A percentile compares a stretch with the other conserved stretches of the same genome.
These are phyloP conservation scores for Leptoclinus maculatus DNA, from an alignment of 2,797 vertebrate genomes.

Conservation along the genomic window DNA sequence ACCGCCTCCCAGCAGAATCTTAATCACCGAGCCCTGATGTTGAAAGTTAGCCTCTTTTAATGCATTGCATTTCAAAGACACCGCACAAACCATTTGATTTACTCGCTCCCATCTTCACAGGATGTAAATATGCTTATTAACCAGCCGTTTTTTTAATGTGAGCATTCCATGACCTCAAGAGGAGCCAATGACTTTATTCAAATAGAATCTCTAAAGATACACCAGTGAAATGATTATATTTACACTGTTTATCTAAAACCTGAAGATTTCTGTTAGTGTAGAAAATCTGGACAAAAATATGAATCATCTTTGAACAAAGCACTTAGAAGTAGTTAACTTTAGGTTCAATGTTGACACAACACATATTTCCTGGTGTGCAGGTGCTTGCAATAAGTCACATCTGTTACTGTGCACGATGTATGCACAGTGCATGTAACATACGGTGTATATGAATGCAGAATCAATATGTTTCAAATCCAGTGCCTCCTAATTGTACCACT, in stretches of 20 bases:
- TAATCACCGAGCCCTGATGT: slow-evolving; percentile 76
- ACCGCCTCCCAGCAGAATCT: slow-evolving; percentile 71
- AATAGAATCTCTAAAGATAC: slow-evolving; percentile 32
- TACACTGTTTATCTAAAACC: slow-evolving; percentile 40
- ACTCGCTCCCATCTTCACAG: slow-evolving; percentile 55
- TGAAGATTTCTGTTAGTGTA: background rate
- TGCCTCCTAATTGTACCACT: slow-evolving; percentile 25
- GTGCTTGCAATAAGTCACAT: background rate
- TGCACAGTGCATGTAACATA: background rate
- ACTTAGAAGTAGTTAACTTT: background rate
- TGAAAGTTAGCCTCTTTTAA: slow-evolving; percentile 76
- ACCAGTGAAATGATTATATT: slow-evolving; percentile 37
- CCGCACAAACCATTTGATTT: slow-evolving; percentile 74
- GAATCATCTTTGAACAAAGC: background rate
- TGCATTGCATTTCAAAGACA: slow-evolving; percentile 80
- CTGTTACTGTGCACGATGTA: background rate
- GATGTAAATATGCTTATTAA: slow-evolving; percentile 84
- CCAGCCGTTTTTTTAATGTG: slow-evolving; percentile 66
- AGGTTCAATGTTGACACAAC: background rate
- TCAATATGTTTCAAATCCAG: slow-evolving; percentile 20
- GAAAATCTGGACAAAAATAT: background rate
- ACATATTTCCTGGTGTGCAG: background rate
- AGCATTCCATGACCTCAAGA: slow-evolving; percentile 57
- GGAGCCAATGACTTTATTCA: slow-evolving; percentile 49
- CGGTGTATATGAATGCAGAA: background rate